Evolutionary conservation across 2,797 vertebrate species (phyloP).

Genomic region (Lerista edwardsae): DNA sequence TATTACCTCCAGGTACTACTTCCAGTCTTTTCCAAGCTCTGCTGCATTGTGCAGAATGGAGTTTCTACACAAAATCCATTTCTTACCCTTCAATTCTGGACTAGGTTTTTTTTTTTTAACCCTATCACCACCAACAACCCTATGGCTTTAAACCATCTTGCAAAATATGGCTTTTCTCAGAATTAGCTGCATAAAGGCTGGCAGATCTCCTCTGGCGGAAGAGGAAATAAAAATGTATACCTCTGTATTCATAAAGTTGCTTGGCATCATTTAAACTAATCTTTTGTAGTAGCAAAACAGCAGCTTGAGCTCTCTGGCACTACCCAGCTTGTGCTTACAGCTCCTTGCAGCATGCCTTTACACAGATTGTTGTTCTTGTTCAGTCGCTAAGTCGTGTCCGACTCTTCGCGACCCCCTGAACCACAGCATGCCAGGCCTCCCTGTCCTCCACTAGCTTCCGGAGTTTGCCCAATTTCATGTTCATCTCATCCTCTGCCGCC

Average conservation of each 20-base stretch:
- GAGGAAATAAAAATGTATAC: neutral
- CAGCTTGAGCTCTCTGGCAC: neutral
- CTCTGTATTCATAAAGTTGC: neutral
- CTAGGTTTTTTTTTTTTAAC: neutral
- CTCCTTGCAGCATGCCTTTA: neutral
- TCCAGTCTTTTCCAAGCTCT: conserved; percentile 15
- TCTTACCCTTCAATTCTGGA: neutral
- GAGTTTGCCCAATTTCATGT: too few relatives aligned
- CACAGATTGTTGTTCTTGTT: too few relatives aligned
- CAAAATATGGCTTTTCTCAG: neutral
- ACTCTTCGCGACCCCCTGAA: too few relatives aligned
- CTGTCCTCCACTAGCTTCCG: too few relatives aligned
- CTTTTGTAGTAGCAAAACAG: neutral
- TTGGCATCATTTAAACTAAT: neutral
- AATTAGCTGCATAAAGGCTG: neutral
- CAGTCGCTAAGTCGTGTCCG: too few relatives aligned
- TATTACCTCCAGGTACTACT: neutral
- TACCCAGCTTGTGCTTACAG: neutral
- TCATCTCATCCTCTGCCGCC: too few relatives aligned
- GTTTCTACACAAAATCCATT: conserved; percentile 9
- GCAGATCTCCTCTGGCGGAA: neutral
- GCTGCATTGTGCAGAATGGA: neutral
- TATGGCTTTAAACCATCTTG: neutral
- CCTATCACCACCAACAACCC: neutral
- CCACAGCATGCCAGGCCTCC: too few relatives aligned